phyloP scores from a whole-genome alignment of 1,140 invertebrate species.

The Drosophila virilis region DNA sequence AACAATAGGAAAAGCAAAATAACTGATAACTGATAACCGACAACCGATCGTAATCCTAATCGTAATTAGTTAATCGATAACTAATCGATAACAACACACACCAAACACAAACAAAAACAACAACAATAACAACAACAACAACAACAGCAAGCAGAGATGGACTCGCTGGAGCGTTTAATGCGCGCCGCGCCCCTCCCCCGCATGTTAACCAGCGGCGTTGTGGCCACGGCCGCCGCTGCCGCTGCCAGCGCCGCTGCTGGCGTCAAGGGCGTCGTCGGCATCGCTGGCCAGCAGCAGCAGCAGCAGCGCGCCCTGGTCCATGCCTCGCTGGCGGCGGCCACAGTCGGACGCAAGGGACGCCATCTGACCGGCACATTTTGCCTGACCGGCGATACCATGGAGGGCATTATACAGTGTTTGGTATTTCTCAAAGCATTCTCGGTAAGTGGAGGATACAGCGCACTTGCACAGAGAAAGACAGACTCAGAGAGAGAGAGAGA shows the following conservation, averaged over 20 bases:
- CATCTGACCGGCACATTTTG: slow-evolving; percentile 94
- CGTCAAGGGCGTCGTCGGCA: slow-evolving; percentile 86
- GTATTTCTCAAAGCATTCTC: slow-evolving; percentile 96
- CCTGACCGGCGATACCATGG: slow-evolving; percentile 94
- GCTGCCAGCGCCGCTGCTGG: slow-evolving; percentile 64
- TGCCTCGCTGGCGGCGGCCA: slow-evolving; percentile 90
- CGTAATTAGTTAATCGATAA: slow-evolving; percentile 18
- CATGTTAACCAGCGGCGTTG: slow-evolving; percentile 87
- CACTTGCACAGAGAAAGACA: slow-evolving; percentile 12
- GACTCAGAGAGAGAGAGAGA: slow-evolving; percentile 8
- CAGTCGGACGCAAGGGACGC: slow-evolving; percentile 90
- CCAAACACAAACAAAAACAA: slow-evolving; percentile 1
- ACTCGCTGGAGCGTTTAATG: slow-evolving; percentile 91
- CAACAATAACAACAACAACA: not conserved
- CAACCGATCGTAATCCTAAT: not conserved
- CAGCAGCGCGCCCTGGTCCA: slow-evolving; percentile 89
- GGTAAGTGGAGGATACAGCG: slow-evolving; percentile 87
- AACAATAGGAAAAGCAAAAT: slow-evolving; percentile 3
- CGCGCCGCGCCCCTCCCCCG: slow-evolving; percentile 88
- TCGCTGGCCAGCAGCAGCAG: slow-evolving; percentile 83
- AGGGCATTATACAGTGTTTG: slow-evolving; percentile 95
- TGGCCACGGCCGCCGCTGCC: slow-evolving; percentile 86
- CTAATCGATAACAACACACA: slow-evolving; percentile 7
- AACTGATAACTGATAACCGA: slow-evolving; percentile 23
- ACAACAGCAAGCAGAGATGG: slow-evolving; percentile 85